These are phyloP conservation scores for Drosophila guanche DNA, from an alignment of 1,140 invertebrate genomes.

Conservation along the genomic window DNA sequence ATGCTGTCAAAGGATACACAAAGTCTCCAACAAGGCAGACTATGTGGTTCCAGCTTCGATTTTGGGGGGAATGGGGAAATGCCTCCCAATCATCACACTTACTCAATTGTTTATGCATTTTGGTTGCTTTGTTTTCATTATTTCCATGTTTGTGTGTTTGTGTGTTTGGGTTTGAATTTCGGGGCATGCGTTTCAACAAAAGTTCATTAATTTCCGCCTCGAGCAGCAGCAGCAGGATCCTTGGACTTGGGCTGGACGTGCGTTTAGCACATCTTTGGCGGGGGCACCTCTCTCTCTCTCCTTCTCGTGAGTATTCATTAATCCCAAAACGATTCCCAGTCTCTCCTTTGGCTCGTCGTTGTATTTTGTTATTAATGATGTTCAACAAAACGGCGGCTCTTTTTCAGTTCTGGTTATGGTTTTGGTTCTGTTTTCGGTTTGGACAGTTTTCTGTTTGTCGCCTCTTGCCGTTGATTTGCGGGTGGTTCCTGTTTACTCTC, in stretches of 20 bases:
- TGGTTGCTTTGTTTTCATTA: slow-evolving; percentile 4
- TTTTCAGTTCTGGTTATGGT: slow-evolving; percentile 26
- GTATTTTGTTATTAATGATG: slow-evolving; percentile 83
- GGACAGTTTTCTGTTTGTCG: slow-evolving; percentile 29
- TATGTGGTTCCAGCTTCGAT: slow-evolving; percentile 48
- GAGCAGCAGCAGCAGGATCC: neutral
- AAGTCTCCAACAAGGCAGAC: slow-evolving; percentile 63
- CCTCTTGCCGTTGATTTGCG: slow-evolving; percentile 62
- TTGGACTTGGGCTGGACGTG: slow-evolving; percentile 60
- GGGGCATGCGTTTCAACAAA: slow-evolving; percentile 25
- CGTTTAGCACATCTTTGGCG: slow-evolving; percentile 74
- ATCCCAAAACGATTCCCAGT: slow-evolving; percentile 34
- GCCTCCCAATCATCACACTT: slow-evolving; percentile 63
- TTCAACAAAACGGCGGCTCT: slow-evolving; percentile 77
- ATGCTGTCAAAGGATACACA: slow-evolving; percentile 48
- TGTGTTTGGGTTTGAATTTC: slow-evolving; percentile 52
- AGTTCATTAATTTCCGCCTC: slow-evolving; percentile 71
- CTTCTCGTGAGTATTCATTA: slow-evolving; percentile 71
- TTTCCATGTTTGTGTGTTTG: neutral
- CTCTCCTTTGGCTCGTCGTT: slow-evolving; percentile 44
- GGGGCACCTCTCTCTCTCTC: neutral
- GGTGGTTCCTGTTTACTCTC: slow-evolving; percentile 60
- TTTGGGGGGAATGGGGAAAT: slow-evolving; percentile 4
- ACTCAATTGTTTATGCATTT: slow-evolving; percentile 74
- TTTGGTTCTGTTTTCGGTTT: slow-evolving; percentile 34